A percentile compares a stretch with the other conserved stretches of the same genome.
phyloP scores from a whole-genome alignment of 2,888 invertebrate species.

The Drosophila villosipedis region DNA sequence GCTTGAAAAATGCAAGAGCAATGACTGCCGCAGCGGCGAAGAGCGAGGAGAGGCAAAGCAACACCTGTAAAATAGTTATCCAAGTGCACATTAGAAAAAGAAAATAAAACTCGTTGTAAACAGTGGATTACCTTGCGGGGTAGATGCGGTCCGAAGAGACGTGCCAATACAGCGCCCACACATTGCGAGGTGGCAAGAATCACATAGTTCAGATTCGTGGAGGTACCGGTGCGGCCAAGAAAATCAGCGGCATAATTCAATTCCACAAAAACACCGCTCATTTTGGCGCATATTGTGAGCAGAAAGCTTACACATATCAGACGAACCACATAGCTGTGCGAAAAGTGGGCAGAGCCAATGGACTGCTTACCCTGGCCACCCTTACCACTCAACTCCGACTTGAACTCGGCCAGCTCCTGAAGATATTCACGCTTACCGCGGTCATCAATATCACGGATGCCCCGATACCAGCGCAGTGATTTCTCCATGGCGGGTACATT shows the following conservation, averaged over 20 bases:
- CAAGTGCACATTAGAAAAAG: neutral
- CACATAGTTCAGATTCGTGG: conserved; percentile 64
- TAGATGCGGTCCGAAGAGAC: conserved; percentile 61
- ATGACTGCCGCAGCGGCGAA: conserved; percentile 66
- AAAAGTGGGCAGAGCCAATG: conserved; percentile 34
- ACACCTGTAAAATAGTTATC: conserved; percentile 50
- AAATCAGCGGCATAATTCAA: conserved; percentile 77
- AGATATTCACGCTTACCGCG: conserved; percentile 74
- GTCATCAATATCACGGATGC: conserved; percentile 80
- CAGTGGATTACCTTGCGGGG: conserved; percentile 72
- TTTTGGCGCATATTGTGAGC: conserved; percentile 74
- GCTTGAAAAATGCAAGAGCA: conserved; percentile 57
- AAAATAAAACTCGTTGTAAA: neutral
- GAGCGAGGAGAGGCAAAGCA: conserved; percentile 72
- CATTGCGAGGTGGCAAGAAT: conserved; percentile 73
- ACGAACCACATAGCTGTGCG: conserved; percentile 60
- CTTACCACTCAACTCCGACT: conserved; percentile 49
- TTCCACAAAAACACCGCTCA: conserved; percentile 80
- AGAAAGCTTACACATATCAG: conserved; percentile 69
- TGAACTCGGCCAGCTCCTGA: conserved; percentile 71
- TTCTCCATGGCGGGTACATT: conserved; percentile 77
- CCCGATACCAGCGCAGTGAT: conserved; percentile 83
- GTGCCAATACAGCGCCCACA: conserved; percentile 68
- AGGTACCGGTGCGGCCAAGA: conserved; percentile 44
- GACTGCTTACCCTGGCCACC: conserved; percentile 11